Evolutionary conservation across 2,888 invertebrate species (phyloP).

Genomic region (Ganaspis brasiliensis): DNA sequence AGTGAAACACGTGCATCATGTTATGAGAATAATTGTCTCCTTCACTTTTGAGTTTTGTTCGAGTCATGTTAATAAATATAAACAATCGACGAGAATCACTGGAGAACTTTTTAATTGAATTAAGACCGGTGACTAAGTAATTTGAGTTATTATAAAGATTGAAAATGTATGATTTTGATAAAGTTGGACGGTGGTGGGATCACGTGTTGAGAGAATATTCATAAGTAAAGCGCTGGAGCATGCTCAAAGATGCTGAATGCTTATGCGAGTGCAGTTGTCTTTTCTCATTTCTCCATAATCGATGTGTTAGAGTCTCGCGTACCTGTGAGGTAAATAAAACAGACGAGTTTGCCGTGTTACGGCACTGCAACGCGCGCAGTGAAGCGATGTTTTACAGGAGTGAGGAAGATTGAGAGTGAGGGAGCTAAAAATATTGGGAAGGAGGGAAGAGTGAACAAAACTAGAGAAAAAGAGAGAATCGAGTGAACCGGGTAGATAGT

Average conservation of each 20-base stretch:
- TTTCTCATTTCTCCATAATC: slow-evolving; percentile 55
- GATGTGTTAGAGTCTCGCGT: slow-evolving; percentile 69
- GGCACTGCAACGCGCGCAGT: slow-evolving; percentile 76
- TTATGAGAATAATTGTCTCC: background rate
- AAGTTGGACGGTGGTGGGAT: too few species aligned
- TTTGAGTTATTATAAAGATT: too few species aligned
- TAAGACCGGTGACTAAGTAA: too few species aligned
- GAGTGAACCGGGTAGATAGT: slow-evolving; percentile 61
- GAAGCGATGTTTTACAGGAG: slow-evolving; percentile 50
- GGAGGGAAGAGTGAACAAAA: slow-evolving; percentile 11
- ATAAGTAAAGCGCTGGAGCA: slow-evolving; percentile 52
- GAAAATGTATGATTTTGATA: too few species aligned
- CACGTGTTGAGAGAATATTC: slow-evolving; percentile 27
- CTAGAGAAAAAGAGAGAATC: slow-evolving; percentile 8
- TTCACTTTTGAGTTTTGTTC: too few species aligned
- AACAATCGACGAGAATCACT: too few species aligned
- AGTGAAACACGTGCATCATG: background rate
- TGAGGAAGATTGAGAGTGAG: slow-evolving; percentile 53
- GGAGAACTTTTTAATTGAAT: too few species aligned
- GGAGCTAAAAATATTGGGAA: slow-evolving; percentile 23
- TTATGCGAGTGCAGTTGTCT: slow-evolving; percentile 59
- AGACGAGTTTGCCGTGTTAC: slow-evolving; percentile 76
- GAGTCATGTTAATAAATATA: too few species aligned
- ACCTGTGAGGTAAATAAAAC: slow-evolving; percentile 80
- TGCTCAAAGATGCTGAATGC: slow-evolving; percentile 56